Base-by-base conservation (phyloP, 2,113 vertebrate species). In the Oxyura jamaicensis region DNA sequence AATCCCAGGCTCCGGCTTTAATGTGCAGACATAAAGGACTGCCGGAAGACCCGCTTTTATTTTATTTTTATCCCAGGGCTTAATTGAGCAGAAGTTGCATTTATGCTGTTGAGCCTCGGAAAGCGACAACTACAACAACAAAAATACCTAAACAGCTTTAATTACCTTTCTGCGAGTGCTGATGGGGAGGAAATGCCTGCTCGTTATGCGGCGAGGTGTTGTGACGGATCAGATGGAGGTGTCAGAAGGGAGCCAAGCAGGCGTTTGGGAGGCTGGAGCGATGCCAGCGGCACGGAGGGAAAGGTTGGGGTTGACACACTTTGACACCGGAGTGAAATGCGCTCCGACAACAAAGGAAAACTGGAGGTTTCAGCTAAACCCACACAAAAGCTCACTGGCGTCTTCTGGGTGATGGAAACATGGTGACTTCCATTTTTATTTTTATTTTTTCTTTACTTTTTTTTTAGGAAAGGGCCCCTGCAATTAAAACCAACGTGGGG, bases 21-120 rank as follows among this genome's bases (percentile, higher is more conserved):
- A 95, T 21, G 53, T 19, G 63, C 20, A 83, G 87, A 86, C 75
- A 88, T 67, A 78, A 96, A 95, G 75, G 63, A 36, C 65, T 0
- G 3, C 79, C 79, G 25, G 29, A 65, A 90, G 68, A 88, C 67
- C 55, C 53, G 28, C 5, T 88, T 89, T 89, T 66, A 44, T 93
- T 88, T 52, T 74, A 39, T 78, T 74, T 90, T 75, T 92, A 95
- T 91, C 79, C 82, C 23, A 16, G 83, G 52, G 90, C 90, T 97
- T 98, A 97, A 97, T 97, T 97, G 97, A 97, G 97, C 94, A 97
- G 96, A 97, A 98, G 97, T 97, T 96, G 90, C 89, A 52, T 96
- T 97, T 95, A 91, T 25, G 77, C 94, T 94, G 95, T 93, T 95
- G 97, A 91, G 55, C 97, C 91, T 89, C 90, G 60, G 96, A 91